Evolutionary conservation across 2,113 vertebrate species (phyloP).

Genomic region (Megalops atlanticus): DNA sequence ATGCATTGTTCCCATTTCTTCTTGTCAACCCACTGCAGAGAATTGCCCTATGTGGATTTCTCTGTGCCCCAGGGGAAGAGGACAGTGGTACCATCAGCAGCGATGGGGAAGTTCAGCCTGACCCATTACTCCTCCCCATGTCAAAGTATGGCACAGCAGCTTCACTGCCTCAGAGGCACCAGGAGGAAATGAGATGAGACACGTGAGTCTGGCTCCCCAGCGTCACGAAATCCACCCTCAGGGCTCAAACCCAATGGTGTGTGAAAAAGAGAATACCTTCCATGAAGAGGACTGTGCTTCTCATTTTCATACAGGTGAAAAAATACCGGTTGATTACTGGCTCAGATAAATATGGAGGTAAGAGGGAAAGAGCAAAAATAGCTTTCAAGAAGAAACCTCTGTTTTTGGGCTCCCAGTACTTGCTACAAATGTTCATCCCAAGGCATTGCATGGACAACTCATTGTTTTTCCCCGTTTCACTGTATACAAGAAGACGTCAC

Average conservation of each 20-base stretch:
- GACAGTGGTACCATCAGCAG: not conserved
- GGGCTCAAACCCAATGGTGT: not conserved
- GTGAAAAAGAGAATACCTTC: not conserved
- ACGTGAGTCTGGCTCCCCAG: not conserved
- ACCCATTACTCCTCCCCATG: not conserved
- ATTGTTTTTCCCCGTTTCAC: not conserved
- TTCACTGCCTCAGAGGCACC: not conserved
- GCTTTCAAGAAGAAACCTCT: too few species aligned
- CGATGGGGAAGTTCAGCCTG: not conserved
- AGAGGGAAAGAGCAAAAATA: not conserved
- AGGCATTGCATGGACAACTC: not conserved
- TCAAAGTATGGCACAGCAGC: not conserved
- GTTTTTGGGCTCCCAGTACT: too few species aligned
- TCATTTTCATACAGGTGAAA: conserved; percentile 2
- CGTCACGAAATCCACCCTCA: not conserved
- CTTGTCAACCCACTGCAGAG: not conserved
- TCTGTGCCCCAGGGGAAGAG: not conserved
- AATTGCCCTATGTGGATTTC: not conserved
- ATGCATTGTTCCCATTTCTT: not conserved
- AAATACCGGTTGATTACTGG: not conserved
- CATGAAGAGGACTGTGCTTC: not conserved
- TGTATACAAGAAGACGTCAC: not conserved
- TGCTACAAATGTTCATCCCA: not conserved
- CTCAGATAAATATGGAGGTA: not conserved
- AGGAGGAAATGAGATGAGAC: not conserved